Evolutionary conservation across 64 coral and sea anemone species (phyloP), one percentile per base, ranked within the genome.

Genomic region (Pachyseris speciosa): DNA sequence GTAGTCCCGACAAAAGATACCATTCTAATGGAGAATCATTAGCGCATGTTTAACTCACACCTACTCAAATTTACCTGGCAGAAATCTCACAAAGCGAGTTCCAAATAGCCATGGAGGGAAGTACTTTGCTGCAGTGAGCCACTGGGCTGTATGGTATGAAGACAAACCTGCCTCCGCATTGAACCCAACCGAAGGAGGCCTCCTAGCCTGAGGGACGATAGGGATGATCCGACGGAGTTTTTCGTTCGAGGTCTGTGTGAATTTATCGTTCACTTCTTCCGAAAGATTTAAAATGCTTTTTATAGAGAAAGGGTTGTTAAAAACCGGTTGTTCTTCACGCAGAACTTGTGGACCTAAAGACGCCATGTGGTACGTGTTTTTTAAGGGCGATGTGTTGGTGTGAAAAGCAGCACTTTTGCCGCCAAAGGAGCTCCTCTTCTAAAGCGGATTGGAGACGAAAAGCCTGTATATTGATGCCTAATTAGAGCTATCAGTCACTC

Each of bases 71-170:
- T 75, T 16, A 75, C 72, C 41, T 75, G 72, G 72, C 19, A 75
- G 42, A 30, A 48, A 75, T 75, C 72, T 75, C 72, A 75, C 48
- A 27, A 75, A 49, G 40, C 43, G 72, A 49, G 40, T 75, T 29
- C 72, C 72, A 49, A 75, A 41, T 1, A 75, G 41, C 24, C 40
- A 48, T 25, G 72, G 72, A 75, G 72, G 25, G 15, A 75, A 47
- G 20, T 45, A 2, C 10, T 19, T 75, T 11, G 42, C 24, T 11
- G 72, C 72, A 49, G 0, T 75, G 1, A 75, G 42, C 43, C 39
- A 29, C 42, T 75, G 39, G 10, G 72, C 2, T 72, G 68, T 72
- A n/a, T 22, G 11, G 42, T 75, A 49, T 5, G 25, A 40, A 7
- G 43, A n/a, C 22, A 75, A 75, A 48, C 24, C 10, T 29, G n/a